phyloP scores from a whole-genome alignment of 2,888 invertebrate species.

The Hirtodrosophila histrioides region DNA sequence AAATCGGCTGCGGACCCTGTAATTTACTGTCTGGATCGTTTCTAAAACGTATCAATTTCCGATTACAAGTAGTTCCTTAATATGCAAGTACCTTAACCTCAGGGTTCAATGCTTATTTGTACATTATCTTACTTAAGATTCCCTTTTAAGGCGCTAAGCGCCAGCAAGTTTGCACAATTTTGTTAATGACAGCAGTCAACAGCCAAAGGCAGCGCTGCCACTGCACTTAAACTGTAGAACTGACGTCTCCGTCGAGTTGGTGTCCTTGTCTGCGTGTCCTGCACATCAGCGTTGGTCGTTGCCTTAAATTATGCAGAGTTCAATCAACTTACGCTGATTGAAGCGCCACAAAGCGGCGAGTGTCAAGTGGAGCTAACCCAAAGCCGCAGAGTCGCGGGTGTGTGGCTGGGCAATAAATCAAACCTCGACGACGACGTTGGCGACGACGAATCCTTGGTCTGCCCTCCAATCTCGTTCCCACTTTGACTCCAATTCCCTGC shows the following conservation, averaged over 20 bases:
- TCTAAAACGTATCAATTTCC: too few species aligned
- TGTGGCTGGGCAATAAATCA: slow-evolving; percentile 54
- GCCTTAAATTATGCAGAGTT: slow-evolving; percentile 68
- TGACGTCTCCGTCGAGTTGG: slow-evolving; percentile 8
- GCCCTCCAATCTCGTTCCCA: not conserved
- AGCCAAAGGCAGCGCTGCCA: slow-evolving; percentile 29
- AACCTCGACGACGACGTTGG: slow-evolving; percentile 30
- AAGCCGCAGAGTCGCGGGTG: slow-evolving; percentile 46
- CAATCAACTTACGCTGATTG: slow-evolving; percentile 69
- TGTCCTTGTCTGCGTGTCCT: slow-evolving; percentile 32
- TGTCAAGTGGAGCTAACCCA: slow-evolving; percentile 56
- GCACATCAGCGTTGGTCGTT: slow-evolving; percentile 36
- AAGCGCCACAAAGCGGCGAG: slow-evolving; percentile 61
- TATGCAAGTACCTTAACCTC: slow-evolving; percentile 6
- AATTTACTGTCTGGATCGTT: too few species aligned
- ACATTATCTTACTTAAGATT: slow-evolving; percentile 38
- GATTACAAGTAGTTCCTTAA: not conserved
- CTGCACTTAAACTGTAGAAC: slow-evolving; percentile 21
- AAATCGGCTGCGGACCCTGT: too few species aligned
- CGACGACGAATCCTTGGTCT: slow-evolving; percentile 48
- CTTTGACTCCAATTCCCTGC: slow-evolving; percentile 6
- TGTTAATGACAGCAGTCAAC: slow-evolving; percentile 56
- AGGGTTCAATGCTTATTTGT: slow-evolving; percentile 32
- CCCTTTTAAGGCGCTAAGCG: slow-evolving; percentile 25
- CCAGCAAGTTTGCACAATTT: slow-evolving; percentile 52